Conservation (phyloP, 2,888 invertebrate species). For the Silvanus unidentatus region DNA sequence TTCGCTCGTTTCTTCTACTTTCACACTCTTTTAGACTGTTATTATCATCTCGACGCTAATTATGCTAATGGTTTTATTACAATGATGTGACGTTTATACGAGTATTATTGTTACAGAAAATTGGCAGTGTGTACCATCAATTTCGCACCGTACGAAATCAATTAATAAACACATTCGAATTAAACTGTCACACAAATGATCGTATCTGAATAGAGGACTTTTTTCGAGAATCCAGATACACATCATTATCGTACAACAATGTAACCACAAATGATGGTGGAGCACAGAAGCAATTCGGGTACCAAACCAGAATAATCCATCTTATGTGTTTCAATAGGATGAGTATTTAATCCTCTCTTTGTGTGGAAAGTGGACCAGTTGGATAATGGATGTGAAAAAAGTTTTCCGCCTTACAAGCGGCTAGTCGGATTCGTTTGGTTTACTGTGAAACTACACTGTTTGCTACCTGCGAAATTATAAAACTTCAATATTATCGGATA, state of each 20-base stretch:
- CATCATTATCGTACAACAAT: constrained; percentile 32
- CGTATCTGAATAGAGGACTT: constrained; percentile 16
- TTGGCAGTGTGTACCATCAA: too few species aligned
- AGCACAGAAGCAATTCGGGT: constrained; percentile 27
- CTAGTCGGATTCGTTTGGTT: constrained; percentile 18
- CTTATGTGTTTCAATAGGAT: constrained; percentile 44
- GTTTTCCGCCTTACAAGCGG: not conserved
- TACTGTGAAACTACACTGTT: constrained; percentile 19
- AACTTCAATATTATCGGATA: constrained; percentile 32
- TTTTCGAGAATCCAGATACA: constrained; percentile 16
- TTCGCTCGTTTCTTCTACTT: too few species aligned
- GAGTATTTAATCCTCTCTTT: constrained; percentile 45
- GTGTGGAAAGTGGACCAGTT: constrained; percentile 22
- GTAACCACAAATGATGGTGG: constrained; percentile 22
- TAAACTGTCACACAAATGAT: constrained; percentile 29
- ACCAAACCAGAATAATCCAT: constrained; percentile 40
- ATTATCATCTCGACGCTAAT: too few species aligned
- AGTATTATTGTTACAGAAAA: too few species aligned
- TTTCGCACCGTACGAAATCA: too few species aligned
- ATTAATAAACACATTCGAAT: constrained; percentile 23
- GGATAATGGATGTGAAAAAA: constrained; percentile 6
- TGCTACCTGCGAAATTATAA: constrained; percentile 32
- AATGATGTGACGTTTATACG: too few species aligned
- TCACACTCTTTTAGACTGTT: too few species aligned
- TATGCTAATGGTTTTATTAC: too few species aligned